A percentile compares a stretch with the other conserved stretches of the same genome.
phyloP scores from a whole-genome alignment of 2,888 invertebrate genomes.

The Rhingia campestris region DNA sequence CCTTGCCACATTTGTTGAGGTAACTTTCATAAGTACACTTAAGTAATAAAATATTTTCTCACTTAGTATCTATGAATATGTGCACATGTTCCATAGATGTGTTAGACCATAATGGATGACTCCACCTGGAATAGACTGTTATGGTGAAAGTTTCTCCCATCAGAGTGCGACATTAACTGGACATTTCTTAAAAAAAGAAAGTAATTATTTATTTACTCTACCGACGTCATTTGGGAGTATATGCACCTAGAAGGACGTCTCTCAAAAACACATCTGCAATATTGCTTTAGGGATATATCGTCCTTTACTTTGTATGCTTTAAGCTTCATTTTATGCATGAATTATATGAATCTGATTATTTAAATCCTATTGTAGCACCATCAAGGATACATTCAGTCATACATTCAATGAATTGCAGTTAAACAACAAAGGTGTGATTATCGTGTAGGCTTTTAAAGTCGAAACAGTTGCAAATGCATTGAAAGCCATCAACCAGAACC shows the following conservation, averaged over 20 bases:
- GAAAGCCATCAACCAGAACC: no score
- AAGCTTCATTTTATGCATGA: no score
- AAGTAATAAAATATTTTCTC: conserved; percentile 49
- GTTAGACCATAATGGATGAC: not conserved
- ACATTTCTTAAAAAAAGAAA: conserved; percentile 16
- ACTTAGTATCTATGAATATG: conserved; percentile 24
- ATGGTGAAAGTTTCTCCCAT: conserved; percentile 18
- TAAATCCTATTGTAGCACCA: no score
- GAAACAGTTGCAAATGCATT: no score
- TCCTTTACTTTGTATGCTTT: no score
- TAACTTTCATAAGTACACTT: conserved; percentile 36
- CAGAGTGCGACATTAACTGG: conserved; percentile 3
- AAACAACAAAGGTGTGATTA: no score
- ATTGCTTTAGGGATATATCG: no score
- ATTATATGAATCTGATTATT: no score
- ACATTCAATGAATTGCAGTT: no score
- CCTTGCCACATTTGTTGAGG: conserved; percentile 36
- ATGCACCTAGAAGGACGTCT: not conserved
- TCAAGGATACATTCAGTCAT: no score
- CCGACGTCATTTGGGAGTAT: not conserved
- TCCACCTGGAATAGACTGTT: conserved; percentile 28
- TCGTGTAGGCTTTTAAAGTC: no score
- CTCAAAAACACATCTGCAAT: no score
- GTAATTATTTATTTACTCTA: not conserved
- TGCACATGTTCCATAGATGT: not conserved